Conservation (phyloP, 2,888 invertebrate genomes). For the Chalcosyrphus nemorum region DNA sequence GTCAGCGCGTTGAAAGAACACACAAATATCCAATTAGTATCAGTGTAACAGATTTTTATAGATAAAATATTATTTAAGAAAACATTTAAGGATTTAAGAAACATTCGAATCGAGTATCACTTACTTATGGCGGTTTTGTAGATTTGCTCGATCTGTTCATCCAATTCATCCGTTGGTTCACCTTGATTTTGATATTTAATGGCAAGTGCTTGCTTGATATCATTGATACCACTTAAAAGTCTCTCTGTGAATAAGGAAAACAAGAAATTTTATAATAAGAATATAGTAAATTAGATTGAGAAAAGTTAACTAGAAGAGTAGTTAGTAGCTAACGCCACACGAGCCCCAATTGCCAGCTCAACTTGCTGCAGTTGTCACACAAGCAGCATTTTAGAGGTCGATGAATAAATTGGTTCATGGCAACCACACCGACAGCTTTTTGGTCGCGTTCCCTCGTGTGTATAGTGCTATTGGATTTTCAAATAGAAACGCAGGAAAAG, state of each 20-base stretch:
- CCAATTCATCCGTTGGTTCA: constrained; percentile 84
- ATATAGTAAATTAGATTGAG: no score
- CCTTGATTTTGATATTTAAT: constrained; percentile 83
- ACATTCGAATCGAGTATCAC: constrained; percentile 61
- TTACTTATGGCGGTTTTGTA: constrained; percentile 79
- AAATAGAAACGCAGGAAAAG: no score
- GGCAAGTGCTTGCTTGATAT: constrained; percentile 89
- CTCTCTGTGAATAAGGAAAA: constrained; percentile 89
- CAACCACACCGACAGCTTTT: no score
- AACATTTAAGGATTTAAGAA: background rate
- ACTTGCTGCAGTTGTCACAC: no score
- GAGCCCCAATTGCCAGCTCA: no score
- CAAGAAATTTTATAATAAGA: constrained; percentile 22
- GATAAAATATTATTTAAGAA: background rate
- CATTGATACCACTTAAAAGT: constrained; percentile 89
- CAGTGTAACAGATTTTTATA: background rate
- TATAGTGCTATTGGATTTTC: no score
- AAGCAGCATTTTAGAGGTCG: no score
- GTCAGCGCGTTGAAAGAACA: constrained; percentile 56
- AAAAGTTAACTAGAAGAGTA: no score
- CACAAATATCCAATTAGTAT: constrained; percentile 59
- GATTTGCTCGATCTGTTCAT: constrained; percentile 88
- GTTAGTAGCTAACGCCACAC: no score
- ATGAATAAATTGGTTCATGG: no score
- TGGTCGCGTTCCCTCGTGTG: no score